Evolutionary conservation across 1,140 invertebrate genomes (phyloP).

Genomic region (Andricus grossulariae): DNA sequence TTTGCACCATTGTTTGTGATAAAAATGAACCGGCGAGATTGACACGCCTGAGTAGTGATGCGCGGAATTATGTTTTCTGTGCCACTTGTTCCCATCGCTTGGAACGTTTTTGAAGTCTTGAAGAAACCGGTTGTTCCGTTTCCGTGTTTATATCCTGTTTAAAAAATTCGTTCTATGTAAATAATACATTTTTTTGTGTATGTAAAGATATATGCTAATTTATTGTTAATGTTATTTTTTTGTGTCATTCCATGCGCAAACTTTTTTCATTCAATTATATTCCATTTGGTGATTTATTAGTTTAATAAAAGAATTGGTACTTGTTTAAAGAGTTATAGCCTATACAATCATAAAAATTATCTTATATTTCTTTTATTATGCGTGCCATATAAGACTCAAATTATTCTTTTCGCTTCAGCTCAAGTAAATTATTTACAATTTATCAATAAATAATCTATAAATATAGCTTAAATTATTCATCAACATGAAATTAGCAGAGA

Average conservation of each 20-base stretch:
- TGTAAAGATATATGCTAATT: background rate
- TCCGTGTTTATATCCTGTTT: background rate
- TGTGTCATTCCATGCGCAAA: background rate
- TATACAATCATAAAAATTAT: background rate
- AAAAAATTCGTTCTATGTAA: background rate
- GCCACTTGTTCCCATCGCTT: conserved; percentile 2
- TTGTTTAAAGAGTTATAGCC: background rate
- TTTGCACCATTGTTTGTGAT: conserved; percentile 1
- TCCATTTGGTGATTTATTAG: background rate
- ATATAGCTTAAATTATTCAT: too few species aligned
- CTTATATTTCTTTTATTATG: background rate
- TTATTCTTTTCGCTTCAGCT: too few species aligned
- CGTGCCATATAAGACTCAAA: too few species aligned
- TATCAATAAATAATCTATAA: too few species aligned
- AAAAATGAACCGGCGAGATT: background rate
- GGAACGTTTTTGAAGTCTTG: background rate
- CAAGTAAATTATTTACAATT: too few species aligned
- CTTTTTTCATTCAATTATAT: background rate
- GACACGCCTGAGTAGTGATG: conserved; percentile 29
- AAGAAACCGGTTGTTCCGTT: background rate
- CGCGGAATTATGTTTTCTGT: conserved; percentile 20
- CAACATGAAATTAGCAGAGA: too few species aligned
- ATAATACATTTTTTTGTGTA: background rate
- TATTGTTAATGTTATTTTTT: background rate
- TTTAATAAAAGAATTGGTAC: background rate